phyloP scores from a whole-genome alignment of 92 coral and sea anemone species.

The Epizoanthus illoricatus region DNA sequence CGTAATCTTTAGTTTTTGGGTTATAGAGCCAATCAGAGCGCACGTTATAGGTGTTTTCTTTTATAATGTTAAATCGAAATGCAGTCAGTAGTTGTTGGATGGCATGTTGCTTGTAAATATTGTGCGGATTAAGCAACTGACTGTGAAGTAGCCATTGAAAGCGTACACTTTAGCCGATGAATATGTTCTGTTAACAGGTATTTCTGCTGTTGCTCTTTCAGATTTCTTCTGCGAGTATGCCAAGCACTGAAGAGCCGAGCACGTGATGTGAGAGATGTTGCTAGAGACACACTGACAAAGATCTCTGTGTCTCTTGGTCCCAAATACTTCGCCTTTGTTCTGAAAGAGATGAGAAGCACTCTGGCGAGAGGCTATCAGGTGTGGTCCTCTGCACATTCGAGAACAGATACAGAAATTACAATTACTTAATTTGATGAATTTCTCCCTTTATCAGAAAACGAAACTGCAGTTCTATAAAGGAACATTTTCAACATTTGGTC shows the following conservation, averaged over 20 bases:
- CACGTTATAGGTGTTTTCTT: no score
- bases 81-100: no score
- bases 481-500: no score
- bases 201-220: slow-evolving; percentile 16
- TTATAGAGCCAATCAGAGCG: no score
- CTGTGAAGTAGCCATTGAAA: background rate
- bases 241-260: slow-evolving; percentile 87
- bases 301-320: slow-evolving; percentile 87
- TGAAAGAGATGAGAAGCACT: slow-evolving; percentile 77
- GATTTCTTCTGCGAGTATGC: slow-evolving; percentile 88
- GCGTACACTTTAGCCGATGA: background rate
- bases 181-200: background rate
- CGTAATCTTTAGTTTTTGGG: no score
- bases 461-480: no score
- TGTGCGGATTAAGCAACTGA: no score
- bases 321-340: slow-evolving; percentile 83
- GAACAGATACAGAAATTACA: background rate
- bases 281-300: slow-evolving; percentile 87
- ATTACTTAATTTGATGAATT: no score
- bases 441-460: no score
- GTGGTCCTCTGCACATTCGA: background rate
- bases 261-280: slow-evolving; percentile 89
- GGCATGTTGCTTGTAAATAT: no score
- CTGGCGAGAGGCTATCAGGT: slow-evolving; percentile 95
- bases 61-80: no score